Percentiles rank a stretch among this genome's conserved stretches.
These are phyloP conservation scores for Taphrorychus bicolor DNA, from an alignment of 2,888 invertebrate species.

Conservation along the genomic window DNA sequence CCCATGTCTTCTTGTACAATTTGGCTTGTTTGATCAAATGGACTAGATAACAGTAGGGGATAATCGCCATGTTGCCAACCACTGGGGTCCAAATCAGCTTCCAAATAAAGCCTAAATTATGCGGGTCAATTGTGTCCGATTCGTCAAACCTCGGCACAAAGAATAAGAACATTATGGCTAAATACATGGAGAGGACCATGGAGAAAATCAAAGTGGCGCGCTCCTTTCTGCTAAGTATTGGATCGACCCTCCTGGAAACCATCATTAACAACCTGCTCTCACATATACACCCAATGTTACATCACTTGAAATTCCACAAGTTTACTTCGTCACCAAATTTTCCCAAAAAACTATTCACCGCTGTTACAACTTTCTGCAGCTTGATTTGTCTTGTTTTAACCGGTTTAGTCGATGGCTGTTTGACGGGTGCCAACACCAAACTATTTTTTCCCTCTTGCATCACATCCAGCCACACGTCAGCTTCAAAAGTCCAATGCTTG, in stretches of 20 bases:
- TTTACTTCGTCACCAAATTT: slow-evolving; percentile 11
- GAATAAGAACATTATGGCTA: slow-evolving; percentile 41
- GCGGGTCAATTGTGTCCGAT: slow-evolving; percentile 45
- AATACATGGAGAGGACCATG: slow-evolving; percentile 43
- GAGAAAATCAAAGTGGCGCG: slow-evolving; percentile 46
- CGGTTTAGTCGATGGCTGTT: neutral
- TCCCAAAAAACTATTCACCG: slow-evolving; percentile 11
- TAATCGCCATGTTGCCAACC: slow-evolving; percentile 27
- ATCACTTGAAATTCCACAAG: slow-evolving; percentile 32
- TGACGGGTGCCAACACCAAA: slow-evolving; percentile 7
- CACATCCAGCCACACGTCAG: slow-evolving; percentile 44
- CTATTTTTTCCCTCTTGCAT: slow-evolving; percentile 6
- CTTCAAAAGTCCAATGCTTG: slow-evolving; percentile 44
- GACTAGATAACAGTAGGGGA: neutral
- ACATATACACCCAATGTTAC: neutral
- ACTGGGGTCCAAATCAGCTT: slow-evolving; percentile 39
- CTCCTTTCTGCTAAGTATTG: slow-evolving; percentile 40
- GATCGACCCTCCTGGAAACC: slow-evolving; percentile 24
- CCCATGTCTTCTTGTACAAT: neutral
- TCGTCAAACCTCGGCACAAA: slow-evolving; percentile 43
- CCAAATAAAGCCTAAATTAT: slow-evolving; percentile 37
- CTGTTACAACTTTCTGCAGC: neutral
- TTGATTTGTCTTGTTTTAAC: too few species aligned
- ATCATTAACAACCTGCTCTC: slow-evolving; percentile 1
- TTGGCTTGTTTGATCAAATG: neutral